Conservation (phyloP, 2,888 invertebrate genomes). For the Cenopis cana region DNA sequence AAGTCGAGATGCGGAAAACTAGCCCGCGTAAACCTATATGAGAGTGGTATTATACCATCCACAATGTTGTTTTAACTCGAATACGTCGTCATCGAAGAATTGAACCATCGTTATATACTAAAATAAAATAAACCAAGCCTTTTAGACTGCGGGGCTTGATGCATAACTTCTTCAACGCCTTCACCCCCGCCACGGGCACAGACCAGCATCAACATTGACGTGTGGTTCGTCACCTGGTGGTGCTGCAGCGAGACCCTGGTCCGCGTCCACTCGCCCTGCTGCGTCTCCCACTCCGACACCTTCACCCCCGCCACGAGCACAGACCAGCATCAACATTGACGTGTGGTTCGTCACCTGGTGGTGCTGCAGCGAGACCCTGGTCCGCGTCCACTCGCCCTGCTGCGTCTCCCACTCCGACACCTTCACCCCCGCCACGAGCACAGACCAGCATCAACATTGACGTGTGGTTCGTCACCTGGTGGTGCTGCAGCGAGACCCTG, state of each 20-base stretch:
- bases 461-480: conserved; percentile 83
- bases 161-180: too few relatives aligned
- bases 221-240: conserved; percentile 86
- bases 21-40: too few relatives aligned
- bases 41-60: neutral
- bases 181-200: too few relatives aligned
- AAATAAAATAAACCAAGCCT: too few relatives aligned
- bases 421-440: conserved; percentile 93
- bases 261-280: conserved; percentile 92
- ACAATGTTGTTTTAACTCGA: too few relatives aligned
- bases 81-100: too few relatives aligned
- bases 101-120: too few relatives aligned
- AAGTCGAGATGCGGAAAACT: too few relatives aligned
- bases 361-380: conserved; percentile 90
- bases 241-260: conserved; percentile 92
- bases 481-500: conserved; percentile 90
- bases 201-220: too few relatives aligned
- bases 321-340: conserved; percentile 94
- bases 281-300: conserved; percentile 93
- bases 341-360: conserved; percentile 86
- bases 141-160: too few relatives aligned
- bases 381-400: conserved; percentile 93
- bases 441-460: conserved; percentile 94
- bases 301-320: conserved; percentile 93
- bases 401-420: conserved; percentile 94